phyloP scores from a whole-genome alignment of 2,888 invertebrate genomes.

The Parasteatoda lunata region DNA sequence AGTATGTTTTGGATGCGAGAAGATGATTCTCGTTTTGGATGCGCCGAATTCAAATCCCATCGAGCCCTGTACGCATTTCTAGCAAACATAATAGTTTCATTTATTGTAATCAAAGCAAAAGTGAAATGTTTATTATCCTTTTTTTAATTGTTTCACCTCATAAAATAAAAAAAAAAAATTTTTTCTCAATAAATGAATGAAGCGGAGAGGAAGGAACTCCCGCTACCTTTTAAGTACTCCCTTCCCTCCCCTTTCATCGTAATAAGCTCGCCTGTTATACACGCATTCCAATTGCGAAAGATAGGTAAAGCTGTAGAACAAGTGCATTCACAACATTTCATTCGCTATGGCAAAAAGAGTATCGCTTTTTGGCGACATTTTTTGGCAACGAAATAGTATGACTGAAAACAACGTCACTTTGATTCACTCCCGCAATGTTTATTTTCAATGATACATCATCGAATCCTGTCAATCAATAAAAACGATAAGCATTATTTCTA shows the following conservation, averaged over 20 bases:
- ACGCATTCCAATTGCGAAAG: conserved; percentile 51
- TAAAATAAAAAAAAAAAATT: no score
- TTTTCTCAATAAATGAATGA: no score
- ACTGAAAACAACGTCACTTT: no score
- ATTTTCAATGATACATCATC: no score
- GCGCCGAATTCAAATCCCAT: conserved; percentile 19
- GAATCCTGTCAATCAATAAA: no score
- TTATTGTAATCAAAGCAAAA: neutral
- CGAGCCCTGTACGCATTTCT: neutral
- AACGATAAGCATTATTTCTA: no score
- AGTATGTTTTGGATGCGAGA: neutral
- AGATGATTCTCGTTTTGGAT: conserved; percentile 10
- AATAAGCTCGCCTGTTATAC: conserved; percentile 30
- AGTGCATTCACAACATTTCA: conserved; percentile 29
- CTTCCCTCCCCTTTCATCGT: neutral
- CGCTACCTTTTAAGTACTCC: neutral
- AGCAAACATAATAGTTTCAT: no score
- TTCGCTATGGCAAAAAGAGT: neutral
- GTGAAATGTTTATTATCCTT: no score
- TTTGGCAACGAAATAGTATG: neutral
- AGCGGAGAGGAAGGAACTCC: no score
- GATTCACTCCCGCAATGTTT: no score
- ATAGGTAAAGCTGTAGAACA: conserved; percentile 35
- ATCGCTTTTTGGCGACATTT: conserved; percentile 21
- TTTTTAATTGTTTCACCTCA: no score